These are phyloP conservation scores for Callipepla californica DNA, from an alignment of 2,113 vertebrate genomes.

Conservation along the genomic window DNA sequence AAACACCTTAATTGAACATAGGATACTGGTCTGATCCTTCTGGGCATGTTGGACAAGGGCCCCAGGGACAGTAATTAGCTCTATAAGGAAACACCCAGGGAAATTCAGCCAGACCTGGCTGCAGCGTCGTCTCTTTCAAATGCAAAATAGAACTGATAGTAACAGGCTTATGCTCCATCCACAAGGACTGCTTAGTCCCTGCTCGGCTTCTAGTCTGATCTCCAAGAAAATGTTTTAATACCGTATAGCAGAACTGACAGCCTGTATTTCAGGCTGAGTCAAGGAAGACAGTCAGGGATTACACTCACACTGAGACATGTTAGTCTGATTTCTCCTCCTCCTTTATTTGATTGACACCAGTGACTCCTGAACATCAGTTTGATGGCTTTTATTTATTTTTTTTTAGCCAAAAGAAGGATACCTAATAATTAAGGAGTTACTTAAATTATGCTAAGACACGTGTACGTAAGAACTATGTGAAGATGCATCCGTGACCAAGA, in stretches of 20 bases:
- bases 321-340: background rate
- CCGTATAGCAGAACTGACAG: background rate
- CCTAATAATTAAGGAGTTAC: background rate
- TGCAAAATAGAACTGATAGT: background rate
- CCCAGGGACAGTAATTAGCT: background rate
- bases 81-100: background rate
- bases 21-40: background rate
- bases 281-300: background rate
- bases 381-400: background rate
- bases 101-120: background rate
- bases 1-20: background rate
- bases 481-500: background rate
- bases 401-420: background rate
- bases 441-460: background rate
- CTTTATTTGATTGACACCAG: background rate
- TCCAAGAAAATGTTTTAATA: background rate
- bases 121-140: background rate
- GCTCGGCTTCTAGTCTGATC: background rate
- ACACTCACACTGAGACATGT: background rate
- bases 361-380: background rate
- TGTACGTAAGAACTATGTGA: background rate
- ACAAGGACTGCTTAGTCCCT: accelerated
- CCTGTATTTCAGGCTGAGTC: background rate
- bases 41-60: background rate
- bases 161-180: background rate